Evolutionary conservation across 2,888 invertebrate species (phyloP).

Genomic region (Sinelater perroti): DNA sequence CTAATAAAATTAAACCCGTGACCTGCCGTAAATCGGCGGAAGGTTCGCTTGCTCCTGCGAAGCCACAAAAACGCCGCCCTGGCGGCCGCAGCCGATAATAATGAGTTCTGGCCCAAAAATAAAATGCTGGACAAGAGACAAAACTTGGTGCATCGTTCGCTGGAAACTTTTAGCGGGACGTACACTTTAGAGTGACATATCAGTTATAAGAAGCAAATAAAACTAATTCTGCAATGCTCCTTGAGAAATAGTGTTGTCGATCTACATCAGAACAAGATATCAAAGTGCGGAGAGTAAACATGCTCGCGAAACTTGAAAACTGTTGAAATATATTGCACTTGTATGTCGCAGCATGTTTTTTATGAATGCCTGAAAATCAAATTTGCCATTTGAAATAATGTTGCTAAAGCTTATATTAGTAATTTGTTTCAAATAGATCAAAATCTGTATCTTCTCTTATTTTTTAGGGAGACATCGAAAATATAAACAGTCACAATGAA

Average conservation of each 20-base stretch:
- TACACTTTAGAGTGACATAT: constrained; percentile 12
- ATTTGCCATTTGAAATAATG: no score
- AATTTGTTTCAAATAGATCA: no score
- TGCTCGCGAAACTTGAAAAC: constrained; percentile 3
- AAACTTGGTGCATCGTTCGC: constrained; percentile 10
- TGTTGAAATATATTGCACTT: constrained; percentile 5
- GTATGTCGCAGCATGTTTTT: no score
- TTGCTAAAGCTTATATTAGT: no score
- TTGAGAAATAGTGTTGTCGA: constrained; percentile 9
- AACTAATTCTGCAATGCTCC: constrained; percentile 7
- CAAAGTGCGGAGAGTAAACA: constrained; percentile 7
- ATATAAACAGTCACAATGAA: no score
- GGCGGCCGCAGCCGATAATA: not conserved
- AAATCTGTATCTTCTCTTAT: no score
- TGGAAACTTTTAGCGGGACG: constrained; percentile 2
- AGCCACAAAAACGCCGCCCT: no score
- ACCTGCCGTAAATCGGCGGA: constrained; percentile 5
- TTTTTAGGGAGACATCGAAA: no score
- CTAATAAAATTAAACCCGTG: constrained; percentile 14
- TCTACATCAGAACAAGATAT: constrained; percentile 9
- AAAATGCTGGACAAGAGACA: not conserved
- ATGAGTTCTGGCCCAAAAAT: not conserved
- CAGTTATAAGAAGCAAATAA: constrained; percentile 12
- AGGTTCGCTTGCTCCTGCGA: not conserved
- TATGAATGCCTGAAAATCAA: no score